These are phyloP conservation scores for Lasioglossum calceatum DNA, from an alignment of 2,888 invertebrate species.

Conservation along the genomic window DNA sequence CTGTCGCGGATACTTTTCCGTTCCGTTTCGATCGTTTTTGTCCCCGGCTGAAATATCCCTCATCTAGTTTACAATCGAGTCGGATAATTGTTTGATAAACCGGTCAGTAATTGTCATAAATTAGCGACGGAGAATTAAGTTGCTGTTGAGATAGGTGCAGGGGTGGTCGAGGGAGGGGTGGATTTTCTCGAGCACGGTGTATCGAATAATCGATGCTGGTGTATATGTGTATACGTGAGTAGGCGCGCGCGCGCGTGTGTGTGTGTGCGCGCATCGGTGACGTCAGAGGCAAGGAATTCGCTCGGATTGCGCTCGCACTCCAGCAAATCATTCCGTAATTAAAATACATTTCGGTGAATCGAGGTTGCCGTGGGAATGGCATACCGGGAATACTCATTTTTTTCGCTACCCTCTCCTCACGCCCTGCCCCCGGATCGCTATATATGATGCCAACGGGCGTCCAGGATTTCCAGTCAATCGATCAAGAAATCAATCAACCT, in stretches of 20 bases:
- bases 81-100: slow-evolving; percentile 12
- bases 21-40: not conserved
- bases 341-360: slow-evolving; percentile 60
- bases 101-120: slow-evolving; percentile 7
- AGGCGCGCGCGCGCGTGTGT: not conserved
- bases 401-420: not conserved
- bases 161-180: not conserved
- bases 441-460: not conserved
- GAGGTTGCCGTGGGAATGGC: slow-evolving; percentile 22
- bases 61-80: not conserved
- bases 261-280: slow-evolving; percentile 41
- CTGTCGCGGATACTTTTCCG: not conserved
- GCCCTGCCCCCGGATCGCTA: not conserved
- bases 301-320: slow-evolving; percentile 35
- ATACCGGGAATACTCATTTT: slow-evolving; percentile 41
- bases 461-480: not conserved
- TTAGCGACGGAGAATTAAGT: slow-evolving; percentile 15
- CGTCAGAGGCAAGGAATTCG: slow-evolving; percentile 63
- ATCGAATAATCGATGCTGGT: slow-evolving; percentile 49
- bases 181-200: slow-evolving; percentile 32
- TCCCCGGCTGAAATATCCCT: not conserved
- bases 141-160: not conserved
- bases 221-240: not conserved
- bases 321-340: slow-evolving; percentile 58
- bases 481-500: not conserved